Base-by-base conservation (phyloP, 2,113 vertebrate genomes). In the Podarcis cretensis region DNA sequence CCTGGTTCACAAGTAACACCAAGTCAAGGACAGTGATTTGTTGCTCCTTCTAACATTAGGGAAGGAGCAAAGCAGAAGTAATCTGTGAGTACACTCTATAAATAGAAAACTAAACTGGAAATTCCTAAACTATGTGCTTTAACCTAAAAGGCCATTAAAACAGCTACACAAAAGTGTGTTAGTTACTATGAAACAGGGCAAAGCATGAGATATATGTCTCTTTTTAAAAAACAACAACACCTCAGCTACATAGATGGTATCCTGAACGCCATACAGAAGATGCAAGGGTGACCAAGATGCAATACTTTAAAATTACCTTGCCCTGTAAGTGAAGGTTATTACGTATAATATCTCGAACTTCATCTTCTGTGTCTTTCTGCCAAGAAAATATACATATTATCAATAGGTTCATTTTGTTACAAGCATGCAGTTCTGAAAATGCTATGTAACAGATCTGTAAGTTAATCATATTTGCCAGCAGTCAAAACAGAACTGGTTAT, bases 311-410 rank as follows among this genome's bases (percentile, higher is more conserved):
- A 69, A 96, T 96, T 97, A 99, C 99, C 98, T 99, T 99, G 91
- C 98, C 98, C 95, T 99, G 99, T 75, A 99, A 97, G 83, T 99
- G 98, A 86, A 99, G 97, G 92, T 99, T 99, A 94, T 96, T 98
- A 73, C 97, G 97, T 86, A 99, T 98, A 89, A 96, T 96, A 93
- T 99, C 98, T 92, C 98, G 95, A 20, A 99, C 98, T 95, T 99
- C 99, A 78, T 98, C 98, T 94, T 99, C 99, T 0, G 99, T 99
- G 93, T 99, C 99, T 98, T 99, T 99, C 99, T 99, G 97, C 96
- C 83, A 96, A 84, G 92, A 73, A 94, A 83, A 97, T 65, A 95
- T 57, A 94, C 89, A 80, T 94, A 73, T 92, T 77, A 87, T 83
- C 7, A 54, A 54, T 54, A 89, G 57, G 65, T 40, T 48, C 85